Evolutionary conservation across 1,140 invertebrate species (phyloP), one percentile per base, ranked within the genome.

Genomic region (Grapholita molesta): DNA sequence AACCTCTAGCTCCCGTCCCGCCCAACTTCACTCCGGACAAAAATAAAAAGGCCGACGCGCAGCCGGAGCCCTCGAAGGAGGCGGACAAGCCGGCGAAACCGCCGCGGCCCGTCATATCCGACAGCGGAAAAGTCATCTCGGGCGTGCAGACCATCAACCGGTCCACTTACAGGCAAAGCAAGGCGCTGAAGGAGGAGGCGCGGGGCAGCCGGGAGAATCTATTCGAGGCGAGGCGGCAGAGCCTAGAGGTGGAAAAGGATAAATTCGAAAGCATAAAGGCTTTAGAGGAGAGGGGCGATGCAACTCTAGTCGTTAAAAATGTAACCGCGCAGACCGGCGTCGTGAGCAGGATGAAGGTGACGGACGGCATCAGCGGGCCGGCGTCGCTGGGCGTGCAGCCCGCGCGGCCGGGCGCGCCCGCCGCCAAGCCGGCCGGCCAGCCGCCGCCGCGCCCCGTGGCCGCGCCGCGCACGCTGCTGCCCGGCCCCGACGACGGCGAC

Each of bases 1-100:
- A 95, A 79, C 94, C 94, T 2, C 74, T 88, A 5, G 95, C 95
- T 0, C 95, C 95, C 0, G 94, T 94, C 3, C 94, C 95, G 33
- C 95, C 95, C 1, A 92, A 91, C 66, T 92, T 92, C 67, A 87
- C 89, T 30, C 86, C 88, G 7, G 85, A 92, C 75, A 90, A 89
- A 74, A 86, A 78, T 33, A 84, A 83, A 42, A 87, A 88, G 72
- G 69, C 71, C 7, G 88, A 86, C 25, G 67, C 75, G 25, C 80
- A 77, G 67, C 71, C 79, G 32, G 78, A 79, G 61, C 53, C 67
- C 32, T 42, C 24, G 24, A 83, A 33, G 67, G 86, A 92, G 18
- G 74, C 18, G 9, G 91, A 89, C 28, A 90, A 85, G 33, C 94
- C 94, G 0, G 94, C 94, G 23, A 94, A 94, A 74, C 94, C 93